Conservation (phyloP, 2,797 vertebrate species). For the Chaenodraco wilsoni region DNA sequence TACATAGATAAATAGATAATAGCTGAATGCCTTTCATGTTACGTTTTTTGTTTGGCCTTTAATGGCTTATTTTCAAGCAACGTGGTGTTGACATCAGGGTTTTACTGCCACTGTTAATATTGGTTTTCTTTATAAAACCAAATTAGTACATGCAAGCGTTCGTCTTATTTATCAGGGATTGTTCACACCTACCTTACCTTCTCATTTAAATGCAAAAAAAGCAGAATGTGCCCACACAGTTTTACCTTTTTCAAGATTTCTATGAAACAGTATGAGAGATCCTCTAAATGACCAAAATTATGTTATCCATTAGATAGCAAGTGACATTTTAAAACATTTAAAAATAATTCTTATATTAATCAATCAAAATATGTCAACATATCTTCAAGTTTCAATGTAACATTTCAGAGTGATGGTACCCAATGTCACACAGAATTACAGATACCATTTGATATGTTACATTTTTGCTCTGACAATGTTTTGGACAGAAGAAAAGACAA, state of each 20-base stretch:
- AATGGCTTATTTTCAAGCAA: not conserved
- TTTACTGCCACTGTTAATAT: not conserved
- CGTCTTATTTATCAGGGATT: not conserved
- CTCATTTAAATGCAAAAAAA: not conserved
- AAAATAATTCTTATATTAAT: not conserved
- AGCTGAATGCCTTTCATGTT: not conserved
- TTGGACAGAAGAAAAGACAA: constrained; percentile 3
- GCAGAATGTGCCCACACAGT: not conserved
- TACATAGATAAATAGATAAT: not conserved
- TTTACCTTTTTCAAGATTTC: not conserved
- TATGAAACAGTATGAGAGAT: not conserved
- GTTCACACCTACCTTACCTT: not conserved
- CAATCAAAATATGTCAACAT: not conserved
- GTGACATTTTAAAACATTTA: not conserved
- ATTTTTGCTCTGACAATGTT: not conserved
- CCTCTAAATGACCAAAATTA: not conserved
- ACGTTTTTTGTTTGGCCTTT: not conserved
- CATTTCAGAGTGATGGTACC: not conserved
- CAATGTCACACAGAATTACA: not conserved
- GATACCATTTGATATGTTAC: not conserved
- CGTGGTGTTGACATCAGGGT: not conserved
- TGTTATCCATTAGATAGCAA: not conserved
- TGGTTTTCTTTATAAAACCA: not conserved
- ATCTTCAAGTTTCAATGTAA: not conserved
- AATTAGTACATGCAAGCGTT: not conserved